Conservation (phyloP, 2,797 vertebrate species). For the Esox lucius region DNA sequence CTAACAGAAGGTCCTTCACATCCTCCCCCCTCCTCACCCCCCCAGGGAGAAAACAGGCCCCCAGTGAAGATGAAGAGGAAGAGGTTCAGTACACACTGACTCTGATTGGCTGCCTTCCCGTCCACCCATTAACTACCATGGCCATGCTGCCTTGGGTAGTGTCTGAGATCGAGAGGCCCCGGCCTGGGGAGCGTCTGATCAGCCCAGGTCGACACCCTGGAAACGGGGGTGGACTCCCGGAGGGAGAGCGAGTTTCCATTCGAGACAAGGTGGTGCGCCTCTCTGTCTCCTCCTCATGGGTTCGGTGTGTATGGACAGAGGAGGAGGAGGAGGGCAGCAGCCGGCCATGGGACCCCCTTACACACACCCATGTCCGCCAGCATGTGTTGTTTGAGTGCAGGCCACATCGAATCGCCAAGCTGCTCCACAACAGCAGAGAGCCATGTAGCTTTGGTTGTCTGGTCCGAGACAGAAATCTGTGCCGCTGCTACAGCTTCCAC, state of each 20-base stretch:
- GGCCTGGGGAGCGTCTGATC: constrained; percentile 27
- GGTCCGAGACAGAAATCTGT: constrained; percentile 71
- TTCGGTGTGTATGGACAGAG: constrained; percentile 75
- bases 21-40: constrained; percentile 16
- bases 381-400: constrained; percentile 83
- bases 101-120: constrained; percentile 81
- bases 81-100: constrained; percentile 81
- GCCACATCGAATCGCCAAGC: constrained; percentile 85
- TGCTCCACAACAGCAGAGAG: constrained; percentile 93
- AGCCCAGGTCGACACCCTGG: not conserved
- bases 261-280: constrained; percentile 67
- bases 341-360: constrained; percentile 86
- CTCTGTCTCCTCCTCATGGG: constrained; percentile 74
- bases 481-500: constrained; percentile 90
- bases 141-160: constrained; percentile 95
- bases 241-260: not conserved
- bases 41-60: constrained; percentile 5
- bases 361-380: constrained; percentile 59
- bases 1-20: constrained; percentile 49
- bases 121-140: constrained; percentile 90
- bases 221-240: constrained; percentile 22
- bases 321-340: constrained; percentile 63
- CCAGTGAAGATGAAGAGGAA: constrained; percentile 64
- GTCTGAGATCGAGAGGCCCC: constrained; percentile 82
- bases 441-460: constrained; percentile 91